These are phyloP conservation scores for Pectinophora gossypiella DNA, from an alignment of 1,140 invertebrate species.

Conservation along the genomic window DNA sequence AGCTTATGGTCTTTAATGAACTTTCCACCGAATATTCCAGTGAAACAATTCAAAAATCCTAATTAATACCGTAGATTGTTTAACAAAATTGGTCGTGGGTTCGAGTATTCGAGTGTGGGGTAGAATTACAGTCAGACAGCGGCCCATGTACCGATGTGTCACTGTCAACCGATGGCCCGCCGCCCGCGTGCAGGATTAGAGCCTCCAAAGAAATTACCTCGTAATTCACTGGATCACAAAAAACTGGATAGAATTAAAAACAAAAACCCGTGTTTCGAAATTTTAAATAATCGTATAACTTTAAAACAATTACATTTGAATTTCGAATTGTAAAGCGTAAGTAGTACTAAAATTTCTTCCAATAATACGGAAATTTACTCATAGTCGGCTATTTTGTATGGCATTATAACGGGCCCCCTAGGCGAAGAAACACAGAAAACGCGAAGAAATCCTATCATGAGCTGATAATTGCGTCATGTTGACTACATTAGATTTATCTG, in stretches of 20 bases:
- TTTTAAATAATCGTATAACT: no score
- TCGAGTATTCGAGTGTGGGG: slow-evolving; percentile 26
- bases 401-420: no score
- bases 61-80: slow-evolving; percentile 44
- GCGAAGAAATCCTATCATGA: no score
- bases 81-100: slow-evolving; percentile 38
- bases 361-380: no score
- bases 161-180: slow-evolving; percentile 63
- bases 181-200: slow-evolving; percentile 55
- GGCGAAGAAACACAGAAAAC: no score
- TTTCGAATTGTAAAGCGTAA: no score
- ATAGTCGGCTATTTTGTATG: no score
- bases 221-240: slow-evolving; percentile 29
- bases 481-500: no score
- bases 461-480: no score
- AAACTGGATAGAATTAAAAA: background rate
- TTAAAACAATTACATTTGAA: no score
- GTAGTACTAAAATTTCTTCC: no score
- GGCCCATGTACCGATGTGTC: slow-evolving; percentile 72
- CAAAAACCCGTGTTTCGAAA: no score
- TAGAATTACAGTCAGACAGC: slow-evolving; percentile 73
- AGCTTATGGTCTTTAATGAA: background rate
- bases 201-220: slow-evolving; percentile 60
- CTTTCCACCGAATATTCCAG: background rate
- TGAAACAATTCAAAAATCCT: slow-evolving; percentile 8